Base-by-base conservation (phyloP, 1,140 invertebrate genomes). In the Apis dorsata region DNA sequence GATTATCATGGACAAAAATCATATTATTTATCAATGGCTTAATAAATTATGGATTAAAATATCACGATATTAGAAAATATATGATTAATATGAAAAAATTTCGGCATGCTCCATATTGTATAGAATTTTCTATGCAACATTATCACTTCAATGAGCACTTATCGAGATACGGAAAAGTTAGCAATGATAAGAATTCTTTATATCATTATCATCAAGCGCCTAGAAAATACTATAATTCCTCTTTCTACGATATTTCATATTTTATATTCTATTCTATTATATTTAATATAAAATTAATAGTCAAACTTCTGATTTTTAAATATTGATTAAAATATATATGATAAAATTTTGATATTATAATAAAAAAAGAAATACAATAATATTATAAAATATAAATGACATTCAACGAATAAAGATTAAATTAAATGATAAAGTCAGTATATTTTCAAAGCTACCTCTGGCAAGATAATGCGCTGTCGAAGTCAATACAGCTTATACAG, bases 401-500 rank as follows among this genome's bases (percentile, higher is more conserved):
- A 63, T 71, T 63, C 59, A 49, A 55, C 24, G 24, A 65, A 78
- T 44, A 70, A 78, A 63, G 17, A 28, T 28, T 70, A 70, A 79
- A 83, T 71, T 24, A 28, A 60, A n/a, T 59, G 80, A 82, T 77
- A 77, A 77, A 76, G 19, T 12, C 71, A n/a, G 5, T 53, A 55
- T 74, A 76, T 81, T 76, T 81, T 68, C 73, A 28, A 49, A 17
- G 49, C 65, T 81, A 17, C 60, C 24, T 28, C 55, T 81, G 79
- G 44, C 73, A 69, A 82, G 73, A 77, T 82, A 82, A 82, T 55
- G 68, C 72, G 13, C 19, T 68, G 55, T 68, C 72, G 62, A 76
- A 76, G 79, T 72, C 79, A 81, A 68, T 81, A 68, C 73, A 74
- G 44, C 44, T 82, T 77, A 77, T 82, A 44, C 34, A 82, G 55